phyloP scores from a whole-genome alignment of 2,113 vertebrate species.

The Cyanistes caeruleus region DNA sequence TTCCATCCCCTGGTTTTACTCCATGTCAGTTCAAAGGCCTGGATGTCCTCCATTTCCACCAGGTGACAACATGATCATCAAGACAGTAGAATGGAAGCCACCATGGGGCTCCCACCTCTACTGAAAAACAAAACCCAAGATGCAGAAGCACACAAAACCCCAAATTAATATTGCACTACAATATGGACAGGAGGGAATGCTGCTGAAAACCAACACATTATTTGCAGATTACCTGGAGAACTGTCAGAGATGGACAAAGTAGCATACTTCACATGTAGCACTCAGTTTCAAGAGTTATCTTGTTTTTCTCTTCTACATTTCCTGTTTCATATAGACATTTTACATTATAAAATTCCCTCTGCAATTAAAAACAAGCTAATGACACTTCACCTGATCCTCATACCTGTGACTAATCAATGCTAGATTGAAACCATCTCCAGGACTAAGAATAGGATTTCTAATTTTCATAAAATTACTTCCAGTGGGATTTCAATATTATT shows the following conservation, averaged over 20 bases:
- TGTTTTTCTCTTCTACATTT: neutral
- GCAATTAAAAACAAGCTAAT: neutral
- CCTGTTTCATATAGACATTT: neutral
- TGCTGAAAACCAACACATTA: neutral
- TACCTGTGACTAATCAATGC: neutral
- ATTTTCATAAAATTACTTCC: conserved; percentile 22
- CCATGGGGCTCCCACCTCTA: neutral
- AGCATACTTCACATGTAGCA: neutral
- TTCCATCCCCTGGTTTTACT: neutral
- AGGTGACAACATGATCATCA: neutral
- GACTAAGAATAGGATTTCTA: neutral
- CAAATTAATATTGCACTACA: neutral
- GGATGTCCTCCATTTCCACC: neutral
- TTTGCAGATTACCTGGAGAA: neutral
- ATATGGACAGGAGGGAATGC: neutral
- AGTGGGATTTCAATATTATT: neutral
- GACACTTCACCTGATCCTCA: neutral
- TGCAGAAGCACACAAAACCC: neutral
- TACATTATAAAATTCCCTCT: neutral
- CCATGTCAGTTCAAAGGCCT: neutral
- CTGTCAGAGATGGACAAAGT: neutral
- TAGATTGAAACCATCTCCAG: neutral
- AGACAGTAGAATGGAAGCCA: neutral
- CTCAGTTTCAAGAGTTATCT: neutral
- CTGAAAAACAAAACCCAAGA: neutral